These are phyloP conservation scores for Bombus waltoni DNA, from an alignment of 1,140 invertebrate genomes.

Conservation along the genomic window DNA sequence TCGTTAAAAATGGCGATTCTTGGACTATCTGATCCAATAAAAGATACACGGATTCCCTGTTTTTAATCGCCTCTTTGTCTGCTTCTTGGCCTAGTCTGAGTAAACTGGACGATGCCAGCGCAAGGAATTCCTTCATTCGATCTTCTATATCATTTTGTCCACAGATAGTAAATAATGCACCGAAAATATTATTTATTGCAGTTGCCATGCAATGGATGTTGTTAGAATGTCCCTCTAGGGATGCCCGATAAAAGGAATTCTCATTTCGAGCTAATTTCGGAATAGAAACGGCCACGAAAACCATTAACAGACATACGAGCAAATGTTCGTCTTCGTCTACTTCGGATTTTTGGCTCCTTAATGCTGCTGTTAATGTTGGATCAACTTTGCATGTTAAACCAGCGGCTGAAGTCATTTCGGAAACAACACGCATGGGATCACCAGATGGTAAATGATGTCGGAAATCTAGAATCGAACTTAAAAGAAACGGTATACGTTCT, in stretches of 20 bases:
- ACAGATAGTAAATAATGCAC: constrained; percentile 97
- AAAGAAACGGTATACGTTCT: constrained; percentile 97
- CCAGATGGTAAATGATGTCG: constrained; percentile 95
- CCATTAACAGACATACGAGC: constrained; percentile 97
- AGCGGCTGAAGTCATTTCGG: constrained; percentile 98
- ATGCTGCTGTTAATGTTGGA: constrained; percentile 94
- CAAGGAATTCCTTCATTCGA: constrained; percentile 98
- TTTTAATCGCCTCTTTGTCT: constrained; percentile 96
- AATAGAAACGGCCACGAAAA: constrained; percentile 98
- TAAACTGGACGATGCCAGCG: constrained; percentile 97
- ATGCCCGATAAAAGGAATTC: constrained; percentile 94
- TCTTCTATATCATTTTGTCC: constrained; percentile 98
- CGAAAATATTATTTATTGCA: constrained; percentile 98
- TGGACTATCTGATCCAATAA: constrained; percentile 98
- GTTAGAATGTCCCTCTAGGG: constrained; percentile 97
- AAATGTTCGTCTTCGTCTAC: constrained; percentile 96
- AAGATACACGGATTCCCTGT: constrained; percentile 98
- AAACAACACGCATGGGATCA: constrained; percentile 96
- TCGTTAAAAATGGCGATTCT: constrained; percentile 98
- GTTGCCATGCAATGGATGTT: constrained; percentile 99
- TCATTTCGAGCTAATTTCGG: constrained; percentile 97
- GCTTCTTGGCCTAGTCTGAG: constrained; percentile 96
- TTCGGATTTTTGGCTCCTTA: constrained; percentile 94
- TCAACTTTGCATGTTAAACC: constrained; percentile 97
- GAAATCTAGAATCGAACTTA: constrained; percentile 97